Evolutionary conservation across 1,140 invertebrate genomes (phyloP).

Genomic region (Portunus trituberculatus): DNA sequence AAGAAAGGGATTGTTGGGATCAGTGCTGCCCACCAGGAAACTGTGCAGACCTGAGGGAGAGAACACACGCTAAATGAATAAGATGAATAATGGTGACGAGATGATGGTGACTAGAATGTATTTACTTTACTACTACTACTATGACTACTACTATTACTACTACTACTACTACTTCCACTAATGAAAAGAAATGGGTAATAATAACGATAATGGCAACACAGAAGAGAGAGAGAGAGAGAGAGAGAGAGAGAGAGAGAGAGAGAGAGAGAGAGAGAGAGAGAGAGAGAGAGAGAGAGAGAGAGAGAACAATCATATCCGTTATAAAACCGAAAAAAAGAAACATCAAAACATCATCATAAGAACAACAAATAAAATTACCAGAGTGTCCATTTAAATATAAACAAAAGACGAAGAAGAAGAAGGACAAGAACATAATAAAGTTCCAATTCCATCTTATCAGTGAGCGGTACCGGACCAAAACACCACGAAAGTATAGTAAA

Average conservation of each 20-base stretch:
- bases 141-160: neutral
- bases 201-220: neutral
- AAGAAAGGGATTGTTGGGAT: neutral
- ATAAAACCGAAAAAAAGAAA: too few species aligned
- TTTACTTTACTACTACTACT: neutral
- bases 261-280: neutral
- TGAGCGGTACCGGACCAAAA: too few species aligned
- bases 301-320: too few species aligned
- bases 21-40: conserved; percentile 48
- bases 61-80: neutral
- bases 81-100: too few species aligned
- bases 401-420: too few species aligned
- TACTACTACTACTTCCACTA: neutral
- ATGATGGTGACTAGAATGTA: neutral
- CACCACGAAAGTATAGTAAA: too few species aligned
- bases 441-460: too few species aligned
- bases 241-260: neutral
- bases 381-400: too few species aligned
- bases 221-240: neutral
- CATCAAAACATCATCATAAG: too few species aligned
- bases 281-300: neutral
- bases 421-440: too few species aligned
- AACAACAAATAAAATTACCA: too few species aligned
- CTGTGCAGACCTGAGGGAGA: conserved; percentile 37
- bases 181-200: neutral